Conservation (phyloP, 2,113 vertebrate genomes). For the Stictonetta naevosa region DNA sequence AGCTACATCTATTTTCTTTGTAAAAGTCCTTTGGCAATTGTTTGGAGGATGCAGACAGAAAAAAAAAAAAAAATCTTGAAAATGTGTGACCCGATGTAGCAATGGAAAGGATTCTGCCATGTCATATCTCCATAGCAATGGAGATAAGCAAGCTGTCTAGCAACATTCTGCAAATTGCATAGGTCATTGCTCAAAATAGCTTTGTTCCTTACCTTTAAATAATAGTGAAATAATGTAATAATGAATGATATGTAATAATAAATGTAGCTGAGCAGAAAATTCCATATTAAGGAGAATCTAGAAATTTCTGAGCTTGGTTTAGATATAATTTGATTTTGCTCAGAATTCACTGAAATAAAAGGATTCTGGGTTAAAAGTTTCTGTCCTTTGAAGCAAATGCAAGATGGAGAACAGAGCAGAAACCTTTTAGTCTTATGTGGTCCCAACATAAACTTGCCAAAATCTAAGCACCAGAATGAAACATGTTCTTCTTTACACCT, state of each 20-base stretch:
- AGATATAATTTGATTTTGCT: not conserved
- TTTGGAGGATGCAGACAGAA: not conserved
- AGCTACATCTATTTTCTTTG: not conserved
- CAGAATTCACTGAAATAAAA: not conserved
- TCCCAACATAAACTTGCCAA: not conserved
- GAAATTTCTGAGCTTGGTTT: not conserved
- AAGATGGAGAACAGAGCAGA: not conserved
- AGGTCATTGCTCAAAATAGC: not conserved
- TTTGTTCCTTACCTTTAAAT: not conserved
- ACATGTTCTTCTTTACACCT: too few relatives aligned
- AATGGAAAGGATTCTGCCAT: not conserved
- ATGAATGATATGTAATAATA: not conserved
- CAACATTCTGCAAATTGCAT: not conserved
- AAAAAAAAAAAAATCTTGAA: not conserved
- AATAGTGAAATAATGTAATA: not conserved
- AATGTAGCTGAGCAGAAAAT: not conserved
- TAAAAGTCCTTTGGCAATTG: not conserved
- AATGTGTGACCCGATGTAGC: not conserved
- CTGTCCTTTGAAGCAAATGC: not conserved
- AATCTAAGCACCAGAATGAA: not conserved
- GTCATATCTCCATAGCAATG: not conserved
- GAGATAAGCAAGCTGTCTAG: not conserved
- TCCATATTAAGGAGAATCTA: not conserved
- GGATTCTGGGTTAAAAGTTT: not conserved
- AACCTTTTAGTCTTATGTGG: not conserved